These are phyloP conservation scores for Trichogramma pretiosum DNA, from an alignment of 1,140 invertebrate species.

Conservation along the genomic window DNA sequence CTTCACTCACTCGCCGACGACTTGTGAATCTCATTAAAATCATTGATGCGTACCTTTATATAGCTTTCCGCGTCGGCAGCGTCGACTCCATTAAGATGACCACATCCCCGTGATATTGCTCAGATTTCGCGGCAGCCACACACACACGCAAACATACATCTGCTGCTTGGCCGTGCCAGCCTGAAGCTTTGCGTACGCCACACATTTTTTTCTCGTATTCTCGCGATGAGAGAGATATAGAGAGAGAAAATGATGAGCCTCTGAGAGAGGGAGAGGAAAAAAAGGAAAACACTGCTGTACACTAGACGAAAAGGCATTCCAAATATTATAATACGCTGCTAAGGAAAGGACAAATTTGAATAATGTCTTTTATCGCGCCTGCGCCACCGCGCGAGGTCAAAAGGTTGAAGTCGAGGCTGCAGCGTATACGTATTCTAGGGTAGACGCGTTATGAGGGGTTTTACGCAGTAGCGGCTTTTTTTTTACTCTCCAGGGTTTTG, in stretches of 20 bases:
- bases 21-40: constrained; percentile 43
- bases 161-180: neutral
- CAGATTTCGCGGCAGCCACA: constrained; percentile 26
- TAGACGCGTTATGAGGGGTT: constrained; percentile 30
- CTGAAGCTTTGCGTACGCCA: too few relatives aligned
- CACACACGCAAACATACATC: constrained; percentile 4
- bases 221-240: neutral
- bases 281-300: neutral
- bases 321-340: constrained; percentile 31
- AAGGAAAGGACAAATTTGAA: constrained; percentile 41
- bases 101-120: constrained; percentile 43
- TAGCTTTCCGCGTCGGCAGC: constrained; percentile 24
- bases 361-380: constrained; percentile 39
- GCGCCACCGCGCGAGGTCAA: constrained; percentile 13
- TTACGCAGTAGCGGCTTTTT: constrained; percentile 24
- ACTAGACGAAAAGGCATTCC: constrained; percentile 1
- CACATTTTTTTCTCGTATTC: too few relatives aligned
- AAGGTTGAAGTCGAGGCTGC: neutral
- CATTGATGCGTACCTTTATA: constrained; percentile 39
- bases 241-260: neutral
- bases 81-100: constrained; percentile 43
- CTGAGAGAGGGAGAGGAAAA: neutral
- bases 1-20: neutral
- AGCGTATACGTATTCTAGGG: neutral
- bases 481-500: constrained; percentile 25